Evolutionary conservation across 2,113 vertebrate species (phyloP), one percentile per base, ranked within the genome.

Genomic region (Chloebia gouldiae): DNA sequence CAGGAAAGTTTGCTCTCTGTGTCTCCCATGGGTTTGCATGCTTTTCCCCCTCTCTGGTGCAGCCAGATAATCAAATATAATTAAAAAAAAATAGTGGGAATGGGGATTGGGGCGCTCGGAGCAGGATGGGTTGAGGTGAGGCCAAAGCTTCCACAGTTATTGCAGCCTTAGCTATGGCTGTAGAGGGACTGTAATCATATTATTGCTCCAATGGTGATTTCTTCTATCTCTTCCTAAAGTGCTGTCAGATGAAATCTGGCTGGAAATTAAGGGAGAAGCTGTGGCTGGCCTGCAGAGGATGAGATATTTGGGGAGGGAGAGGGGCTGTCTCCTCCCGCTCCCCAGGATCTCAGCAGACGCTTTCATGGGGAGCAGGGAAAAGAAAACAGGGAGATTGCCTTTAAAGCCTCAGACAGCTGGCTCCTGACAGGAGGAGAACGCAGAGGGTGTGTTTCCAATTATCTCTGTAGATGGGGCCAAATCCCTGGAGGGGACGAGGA

Each of bases 391-490:
- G 79, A 90, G 63, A 95, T 83, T 85, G 90, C 69, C 92, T 96
- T 78, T 79, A 82, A 71, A 88, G 65, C 50, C 7, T 86, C 89
- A 95, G 91, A 54, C 93, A 96, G 93, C 91, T 83, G 88, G 50
- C 81, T 95, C 30, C 89, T 95, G 93, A 81, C 77, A 96, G 82
- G 93, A 78, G 80, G 92, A 90, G 63, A 93, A 92, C 3, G 42
- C n/a, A 2, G 63, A 96, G 92, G 95, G 86, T 83, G 90, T 83
- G 73, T 97, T 93, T 92, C 94, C 94, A 96, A 96, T 96, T 93
- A 95, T 95, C 86, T 88, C 95, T 92, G 88, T 91, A 95, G 94
- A 95, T 95, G 84, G 91, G 95, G 87, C 86, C 80, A 51, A 94
- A 90, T 96, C 94, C 88, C 96, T 35, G 40, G 92, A 68, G 95